Base-by-base conservation (phyloP, 2,797 vertebrate species). In the Malacoraja senta region DNA sequence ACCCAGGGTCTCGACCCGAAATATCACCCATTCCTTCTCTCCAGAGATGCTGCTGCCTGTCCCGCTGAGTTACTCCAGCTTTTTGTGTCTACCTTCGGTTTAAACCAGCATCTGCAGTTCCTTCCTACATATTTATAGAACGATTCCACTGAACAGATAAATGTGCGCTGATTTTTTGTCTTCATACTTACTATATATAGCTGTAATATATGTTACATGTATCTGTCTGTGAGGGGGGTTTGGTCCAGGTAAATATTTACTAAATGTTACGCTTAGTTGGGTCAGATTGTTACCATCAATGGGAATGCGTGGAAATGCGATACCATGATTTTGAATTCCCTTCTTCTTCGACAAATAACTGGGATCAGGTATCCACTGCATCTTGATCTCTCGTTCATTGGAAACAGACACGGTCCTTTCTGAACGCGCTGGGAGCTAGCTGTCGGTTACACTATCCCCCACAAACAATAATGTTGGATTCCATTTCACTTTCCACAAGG, bases 351-450 rank as follows among this genome's bases (percentile, higher is more conserved):
- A 58, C 35, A 92, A 92, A 24, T 74, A 32, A 58, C 68, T n/a
- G 68, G 65, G 38, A 38, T 74, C 84, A n/a, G 38, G 15, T 76
- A 8, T 53, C 44, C 35, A 2, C 24, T 76, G 74, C 0, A 24
- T n/a, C 6, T 24, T 53, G 24, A n/a, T 92, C 90, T 74, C 38
- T 76, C 90, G 38, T 92, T 76, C 71, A 92, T 90, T 90, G 61
- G 35, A 68, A 90, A 65, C 84, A 19, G n/a, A 90, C 80, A 29
- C 19, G 58, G 19, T 32, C 74, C 9, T 4, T 35, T 72, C 65
- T 74, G 68, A 53, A 12, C 65, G 86, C 21, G 12, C 19, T 71
- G 15, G 17, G 12, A 68, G 65, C 68, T 13, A 68, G 65, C 68
- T 13, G 68, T 19, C 44, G 3, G 44, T 6, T 74, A 3, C 71